Evolutionary conservation across 2,888 invertebrate genomes (phyloP).

Genomic region (Drosophila algonquin): DNA sequence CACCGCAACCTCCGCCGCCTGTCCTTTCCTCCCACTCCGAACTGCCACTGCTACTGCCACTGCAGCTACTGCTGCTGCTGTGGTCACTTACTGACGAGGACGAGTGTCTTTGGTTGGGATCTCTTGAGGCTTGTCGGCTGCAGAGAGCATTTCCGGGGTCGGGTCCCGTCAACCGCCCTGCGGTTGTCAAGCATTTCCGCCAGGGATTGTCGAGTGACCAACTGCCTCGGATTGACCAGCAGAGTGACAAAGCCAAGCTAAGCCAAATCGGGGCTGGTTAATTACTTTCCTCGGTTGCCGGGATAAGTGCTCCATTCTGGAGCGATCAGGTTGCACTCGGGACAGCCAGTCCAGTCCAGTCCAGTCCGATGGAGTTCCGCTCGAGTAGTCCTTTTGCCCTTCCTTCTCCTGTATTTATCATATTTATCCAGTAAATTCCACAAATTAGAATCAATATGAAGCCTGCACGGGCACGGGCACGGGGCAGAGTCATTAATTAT

Average conservation of each 20-base stretch:
- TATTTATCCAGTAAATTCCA: conserved; percentile 64
- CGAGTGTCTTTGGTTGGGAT: conserved; percentile 59
- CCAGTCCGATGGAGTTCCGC: not conserved
- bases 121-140: conserved; percentile 60
- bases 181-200: conserved; percentile 58
- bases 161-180: conserved; percentile 38
- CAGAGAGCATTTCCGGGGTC: conserved; percentile 58
- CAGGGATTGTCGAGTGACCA: conserved; percentile 58
- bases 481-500: conserved; percentile 60
- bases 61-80: conserved; percentile 42
- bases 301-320: conserved; percentile 54
- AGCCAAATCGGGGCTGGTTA: conserved; percentile 67
- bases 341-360: not conserved
- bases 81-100: conserved; percentile 60
- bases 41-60: not conserved
- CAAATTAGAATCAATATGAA: conserved; percentile 60
- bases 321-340: conserved; percentile 5
- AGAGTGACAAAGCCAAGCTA: conserved; percentile 43
- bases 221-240: conserved; percentile 39
- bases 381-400: conserved; percentile 3
- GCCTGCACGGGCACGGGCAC: conserved; percentile 34
- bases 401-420: conserved; percentile 47
- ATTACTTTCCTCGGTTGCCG: conserved; percentile 55
- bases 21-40: not conserved
- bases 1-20: not conserved